These are phyloP conservation scores for Takifugu rubripes DNA, from an alignment of 2,797 vertebrate genomes.

Conservation along the genomic window DNA sequence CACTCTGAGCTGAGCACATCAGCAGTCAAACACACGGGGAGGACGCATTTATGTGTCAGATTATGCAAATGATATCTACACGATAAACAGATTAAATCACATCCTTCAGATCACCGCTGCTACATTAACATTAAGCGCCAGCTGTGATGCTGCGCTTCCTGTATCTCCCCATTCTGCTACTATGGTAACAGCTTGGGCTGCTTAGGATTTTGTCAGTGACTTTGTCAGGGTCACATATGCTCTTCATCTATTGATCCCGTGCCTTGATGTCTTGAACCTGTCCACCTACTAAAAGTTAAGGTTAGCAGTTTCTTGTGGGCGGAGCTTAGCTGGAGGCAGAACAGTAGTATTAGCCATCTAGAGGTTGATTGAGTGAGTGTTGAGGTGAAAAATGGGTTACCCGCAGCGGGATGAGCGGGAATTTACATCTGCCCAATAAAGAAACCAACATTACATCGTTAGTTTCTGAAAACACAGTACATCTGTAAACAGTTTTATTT, in stretches of 20 bases:
- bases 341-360: too few relatives aligned
- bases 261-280: background rate
- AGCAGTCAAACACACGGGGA: background rate
- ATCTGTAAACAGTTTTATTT: too few relatives aligned
- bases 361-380: too few relatives aligned
- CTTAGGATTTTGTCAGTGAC: background rate
- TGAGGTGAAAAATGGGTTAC: too few relatives aligned
- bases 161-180: background rate
- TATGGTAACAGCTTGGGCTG: background rate
- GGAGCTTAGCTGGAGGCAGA: too few relatives aligned
- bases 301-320: too few relatives aligned
- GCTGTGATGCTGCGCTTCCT: background rate
- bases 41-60: background rate
- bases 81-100: background rate
- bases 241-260: background rate
- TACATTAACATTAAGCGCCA: background rate
- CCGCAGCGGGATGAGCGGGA: too few relatives aligned
- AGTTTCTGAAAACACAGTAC: too few relatives aligned
- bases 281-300: too few relatives aligned
- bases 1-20: background rate
- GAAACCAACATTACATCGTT: too few relatives aligned
- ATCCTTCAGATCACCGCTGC: background rate
- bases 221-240: background rate
- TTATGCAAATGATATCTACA: background rate
- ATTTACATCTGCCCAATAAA: too few relatives aligned